phyloP scores from a whole-genome alignment of 1,140 invertebrate species.

The Drosophila trapezifrons region DNA sequence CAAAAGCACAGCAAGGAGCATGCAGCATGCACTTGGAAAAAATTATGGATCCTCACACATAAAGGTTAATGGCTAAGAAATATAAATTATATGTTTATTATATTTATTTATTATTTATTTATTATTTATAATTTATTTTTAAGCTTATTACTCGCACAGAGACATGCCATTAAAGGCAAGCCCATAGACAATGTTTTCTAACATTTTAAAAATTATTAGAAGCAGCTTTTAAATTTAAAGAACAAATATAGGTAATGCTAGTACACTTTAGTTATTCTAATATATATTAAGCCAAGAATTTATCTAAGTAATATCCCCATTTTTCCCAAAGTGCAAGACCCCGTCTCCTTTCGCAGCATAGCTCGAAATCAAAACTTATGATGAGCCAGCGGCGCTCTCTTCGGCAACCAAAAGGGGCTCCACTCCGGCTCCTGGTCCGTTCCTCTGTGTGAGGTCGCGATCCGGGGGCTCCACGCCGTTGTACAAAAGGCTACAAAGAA shows the following conservation, averaged over 20 bases:
- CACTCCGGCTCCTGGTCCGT: neutral
- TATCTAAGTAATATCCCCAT: neutral
- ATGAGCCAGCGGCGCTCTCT: slow-evolving; percentile 46
- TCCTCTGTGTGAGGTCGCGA: slow-evolving; percentile 12
- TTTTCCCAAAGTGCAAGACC: neutral
- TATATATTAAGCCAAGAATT: neutral
- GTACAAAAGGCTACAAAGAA: slow-evolving; percentile 69
- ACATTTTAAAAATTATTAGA: no score
- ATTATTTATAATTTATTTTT: no score
- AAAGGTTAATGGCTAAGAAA: neutral
- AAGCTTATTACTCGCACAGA: fast-evolving
- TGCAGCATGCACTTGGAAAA: slow-evolving; percentile 13
- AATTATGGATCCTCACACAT: neutral
- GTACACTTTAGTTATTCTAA: no score
- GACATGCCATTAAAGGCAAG: neutral
- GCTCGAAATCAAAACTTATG: slow-evolving; percentile 72
- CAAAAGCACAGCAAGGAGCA: slow-evolving; percentile 70
- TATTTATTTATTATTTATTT: neutral
- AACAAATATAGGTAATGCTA: no score
- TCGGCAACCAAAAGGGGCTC: slow-evolving; percentile 32
- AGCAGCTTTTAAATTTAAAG: no score
- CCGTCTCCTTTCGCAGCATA: slow-evolving; percentile 2
- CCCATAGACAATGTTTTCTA: no score
- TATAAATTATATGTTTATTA: no score
- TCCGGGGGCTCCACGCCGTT: slow-evolving; percentile 13